Base-by-base conservation (phyloP, 2,797 vertebrate species). In the Arctocebus calabarensis region DNA sequence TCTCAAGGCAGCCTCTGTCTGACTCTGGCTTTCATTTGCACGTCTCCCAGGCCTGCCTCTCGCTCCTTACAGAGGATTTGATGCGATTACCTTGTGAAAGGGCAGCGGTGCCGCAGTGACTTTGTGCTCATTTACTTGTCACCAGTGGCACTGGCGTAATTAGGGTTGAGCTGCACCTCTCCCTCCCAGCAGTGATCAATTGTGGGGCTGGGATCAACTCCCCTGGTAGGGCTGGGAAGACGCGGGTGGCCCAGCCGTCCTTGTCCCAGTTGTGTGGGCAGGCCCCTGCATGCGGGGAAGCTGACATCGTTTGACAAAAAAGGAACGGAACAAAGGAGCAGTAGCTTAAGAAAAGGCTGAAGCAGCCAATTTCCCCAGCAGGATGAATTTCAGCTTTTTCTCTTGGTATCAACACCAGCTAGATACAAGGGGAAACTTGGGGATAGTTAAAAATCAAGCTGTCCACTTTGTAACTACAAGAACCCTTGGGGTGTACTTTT, bases 11-110 rank as follows among this genome's bases (percentile, higher is more conserved):
- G 52, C 70, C 85, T 57, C 17, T 1, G 0, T 40, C 71, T 77
- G 71, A 84, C 91, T 96, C 97, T 97, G 97, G 95, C 97, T 98
- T 96, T 96, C 97, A 98, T 97, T 96, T 97, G 61, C 85, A 77
- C 19, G 0, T 75, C 71, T 48, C 83, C 74, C 62, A 94, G 71
- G 90, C 78, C 1, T 43, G 78, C 93, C 74, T 73, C 64, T 78
- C 14, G n/a, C 88, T 94, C 78, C 96, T 95, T 78, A 43, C 17
- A 77, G 94, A 91, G 96, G 95, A 97, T 97, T 96, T 96, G 96
- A 96, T 93, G 88, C 97, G 96, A 97, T 95, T 94, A 78, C 94
- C 86, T 92, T 96, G 95, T 92, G 96, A 94, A 96, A 96, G 86
- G 90, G 75, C 96, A 96, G 91, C 93, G 64, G 92, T 88, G 71